Percentiles rank a stretch among this genome's conserved stretches.
These are phyloP conservation scores for Drosophila orosa DNA, from an alignment of 1,140 invertebrate genomes.

Conservation along the genomic window DNA sequence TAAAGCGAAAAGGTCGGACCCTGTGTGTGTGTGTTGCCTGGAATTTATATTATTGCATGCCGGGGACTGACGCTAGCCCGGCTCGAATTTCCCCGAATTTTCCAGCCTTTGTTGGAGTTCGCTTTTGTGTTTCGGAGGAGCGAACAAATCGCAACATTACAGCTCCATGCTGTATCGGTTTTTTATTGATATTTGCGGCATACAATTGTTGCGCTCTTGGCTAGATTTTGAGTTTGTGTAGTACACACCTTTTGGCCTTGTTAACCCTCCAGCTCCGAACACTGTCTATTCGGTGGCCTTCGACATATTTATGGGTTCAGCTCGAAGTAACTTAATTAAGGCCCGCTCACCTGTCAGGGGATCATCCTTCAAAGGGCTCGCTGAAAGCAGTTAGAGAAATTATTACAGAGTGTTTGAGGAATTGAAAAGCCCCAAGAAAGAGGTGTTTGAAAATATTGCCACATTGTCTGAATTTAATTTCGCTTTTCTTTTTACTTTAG, in stretches of 20 bases:
- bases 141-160: conserved; percentile 63
- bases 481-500: no score
- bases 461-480: no score
- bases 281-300: conserved; percentile 10
- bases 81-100: conserved; percentile 9
- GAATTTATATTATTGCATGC: conserved; percentile 81
- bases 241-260: conserved; percentile 53
- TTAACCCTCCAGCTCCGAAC: conserved; percentile 24
- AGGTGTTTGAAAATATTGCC: background rate
- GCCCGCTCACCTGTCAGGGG: conserved; percentile 43
- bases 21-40: conserved; percentile 32
- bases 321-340: conserved; percentile 33
- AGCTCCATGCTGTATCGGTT: conserved; percentile 44
- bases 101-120: conserved; percentile 4
- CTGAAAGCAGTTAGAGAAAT: background rate
- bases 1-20: conserved; percentile 36
- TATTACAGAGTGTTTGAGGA: no score
- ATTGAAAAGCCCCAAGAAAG: no score
- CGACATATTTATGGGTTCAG: conserved; percentile 47
- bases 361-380: conserved; percentile 15
- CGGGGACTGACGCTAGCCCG: conserved; percentile 49
- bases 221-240: conserved; percentile 39
- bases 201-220: conserved; percentile 61
- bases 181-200: conserved; percentile 66
- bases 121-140: conserved; percentile 14